Conservation (phyloP, 2,888 invertebrate species). For the Anaspis maculata region DNA sequence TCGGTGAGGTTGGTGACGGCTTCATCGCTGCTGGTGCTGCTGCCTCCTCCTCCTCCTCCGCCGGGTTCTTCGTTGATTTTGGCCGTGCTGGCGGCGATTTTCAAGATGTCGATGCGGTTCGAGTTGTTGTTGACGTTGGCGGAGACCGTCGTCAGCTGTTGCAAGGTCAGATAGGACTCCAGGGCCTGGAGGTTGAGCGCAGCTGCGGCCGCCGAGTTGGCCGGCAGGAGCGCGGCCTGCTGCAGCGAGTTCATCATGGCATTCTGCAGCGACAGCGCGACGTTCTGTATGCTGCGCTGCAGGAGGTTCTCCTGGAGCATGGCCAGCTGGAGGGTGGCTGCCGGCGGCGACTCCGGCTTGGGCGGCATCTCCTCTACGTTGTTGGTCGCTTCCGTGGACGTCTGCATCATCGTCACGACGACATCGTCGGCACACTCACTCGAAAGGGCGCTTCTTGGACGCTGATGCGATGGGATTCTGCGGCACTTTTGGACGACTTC, state of each 20-base stretch:
- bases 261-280: conserved; percentile 73
- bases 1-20: conserved; percentile 41
- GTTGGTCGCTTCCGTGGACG: conserved; percentile 15
- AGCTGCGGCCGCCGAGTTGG: conserved; percentile 75
- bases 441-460: conserved; percentile 1
- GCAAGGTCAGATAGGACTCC: conserved; percentile 77
- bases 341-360: conserved; percentile 14
- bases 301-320: conserved; percentile 58
- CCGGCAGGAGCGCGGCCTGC: conserved; percentile 73
- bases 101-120: conserved; percentile 57
- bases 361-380: conserved; percentile 18
- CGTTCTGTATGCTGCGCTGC: conserved; percentile 55
- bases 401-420: conserved; percentile 13
- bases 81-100: conserved; percentile 48
- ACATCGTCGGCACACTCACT: conserved; percentile 5
- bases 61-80: conserved; percentile 39
- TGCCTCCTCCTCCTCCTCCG: too few species aligned
- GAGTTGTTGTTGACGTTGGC: conserved; percentile 41
- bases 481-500: too few species aligned
- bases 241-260: conserved; percentile 79
- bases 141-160: conserved; percentile 66
- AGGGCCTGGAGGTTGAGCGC: conserved; percentile 78
- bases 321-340: conserved; percentile 34
- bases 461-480: background rate
- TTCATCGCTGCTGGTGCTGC: conserved; percentile 30